Evolutionary conservation across 1,140 invertebrate genomes (phyloP).

Genomic region (Zophobas morio): DNA sequence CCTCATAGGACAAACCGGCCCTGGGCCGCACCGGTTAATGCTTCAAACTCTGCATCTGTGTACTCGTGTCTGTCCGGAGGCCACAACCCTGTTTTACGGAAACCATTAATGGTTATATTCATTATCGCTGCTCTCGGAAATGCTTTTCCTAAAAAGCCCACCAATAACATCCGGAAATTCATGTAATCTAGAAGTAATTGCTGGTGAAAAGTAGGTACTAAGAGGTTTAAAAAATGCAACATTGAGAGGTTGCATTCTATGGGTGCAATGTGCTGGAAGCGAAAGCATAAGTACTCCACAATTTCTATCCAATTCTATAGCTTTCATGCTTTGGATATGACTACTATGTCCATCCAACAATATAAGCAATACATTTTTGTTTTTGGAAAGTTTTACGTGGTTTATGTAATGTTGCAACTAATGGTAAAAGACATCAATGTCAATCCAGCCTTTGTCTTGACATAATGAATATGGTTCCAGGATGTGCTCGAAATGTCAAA

Average conservation of each 20-base stretch:
- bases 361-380: conserved; percentile 57
- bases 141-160: neutral
- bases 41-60: neutral
- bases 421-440: conserved; percentile 21
- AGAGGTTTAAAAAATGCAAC: neutral
- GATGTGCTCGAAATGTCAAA: conserved; percentile 47
- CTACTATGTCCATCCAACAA: conserved; percentile 60
- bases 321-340: conserved; percentile 59
- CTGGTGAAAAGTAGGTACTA: neutral
- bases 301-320: conserved; percentile 55
- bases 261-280: neutral
- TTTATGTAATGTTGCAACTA: conserved; percentile 44
- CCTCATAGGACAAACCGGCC: too few species aligned
- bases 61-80: neutral
- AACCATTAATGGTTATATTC: neutral
- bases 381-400: conserved; percentile 48
- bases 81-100: neutral
- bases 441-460: conserved; percentile 47
- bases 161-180: neutral
- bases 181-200: neutral
- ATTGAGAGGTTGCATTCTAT: neutral
- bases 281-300: conserved; percentile 52
- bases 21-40: neutral
- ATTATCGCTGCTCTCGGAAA: neutral
- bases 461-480: conserved; percentile 11